Evolutionary conservation across 2,113 vertebrate genomes (phyloP).

Genomic region (Labeo rohita): DNA sequence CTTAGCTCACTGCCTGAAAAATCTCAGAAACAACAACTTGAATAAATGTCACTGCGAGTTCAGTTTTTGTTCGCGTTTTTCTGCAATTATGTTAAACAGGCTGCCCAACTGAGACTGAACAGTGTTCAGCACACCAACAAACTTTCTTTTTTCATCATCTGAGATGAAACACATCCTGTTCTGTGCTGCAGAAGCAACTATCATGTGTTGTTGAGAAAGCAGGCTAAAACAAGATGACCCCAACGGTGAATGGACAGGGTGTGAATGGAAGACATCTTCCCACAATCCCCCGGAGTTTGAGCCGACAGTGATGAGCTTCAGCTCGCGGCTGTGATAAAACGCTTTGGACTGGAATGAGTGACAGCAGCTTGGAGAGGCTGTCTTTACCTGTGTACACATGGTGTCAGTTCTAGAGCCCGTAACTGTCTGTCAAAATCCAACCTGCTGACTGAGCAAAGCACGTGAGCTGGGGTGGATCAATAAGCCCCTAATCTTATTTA

Average conservation of each 20-base stretch:
- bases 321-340: slow-evolving; percentile 63
- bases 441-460: slow-evolving; percentile 28
- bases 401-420: slow-evolving; percentile 68
- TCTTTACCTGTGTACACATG: slow-evolving; percentile 64
- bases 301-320: slow-evolving; percentile 50
- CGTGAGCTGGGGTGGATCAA: neutral
- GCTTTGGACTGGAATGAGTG: slow-evolving; percentile 67
- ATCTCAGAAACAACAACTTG: slow-evolving; percentile 14
- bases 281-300: slow-evolving; percentile 32
- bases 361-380: slow-evolving; percentile 57
- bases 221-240: slow-evolving; percentile 28
- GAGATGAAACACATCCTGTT: neutral
- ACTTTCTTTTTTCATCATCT: neutral
- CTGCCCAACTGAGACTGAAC: neutral
- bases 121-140: neutral
- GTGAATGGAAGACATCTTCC: slow-evolving; percentile 50
- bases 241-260: slow-evolving; percentile 45
- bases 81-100: slow-evolving; percentile 14
- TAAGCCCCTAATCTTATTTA: slow-evolving; percentile 43
- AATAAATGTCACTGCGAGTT: slow-evolving; percentile 19
- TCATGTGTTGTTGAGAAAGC: slow-evolving; percentile 26
- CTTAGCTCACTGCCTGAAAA: slow-evolving; percentile 32
- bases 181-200: slow-evolving; percentile 24
- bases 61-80: neutral
- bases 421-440: slow-evolving; percentile 68